Evolutionary conservation across 2,888 invertebrate species (phyloP), one percentile per base, ranked within the genome.

Genomic region (Phengaris arion): DNA sequence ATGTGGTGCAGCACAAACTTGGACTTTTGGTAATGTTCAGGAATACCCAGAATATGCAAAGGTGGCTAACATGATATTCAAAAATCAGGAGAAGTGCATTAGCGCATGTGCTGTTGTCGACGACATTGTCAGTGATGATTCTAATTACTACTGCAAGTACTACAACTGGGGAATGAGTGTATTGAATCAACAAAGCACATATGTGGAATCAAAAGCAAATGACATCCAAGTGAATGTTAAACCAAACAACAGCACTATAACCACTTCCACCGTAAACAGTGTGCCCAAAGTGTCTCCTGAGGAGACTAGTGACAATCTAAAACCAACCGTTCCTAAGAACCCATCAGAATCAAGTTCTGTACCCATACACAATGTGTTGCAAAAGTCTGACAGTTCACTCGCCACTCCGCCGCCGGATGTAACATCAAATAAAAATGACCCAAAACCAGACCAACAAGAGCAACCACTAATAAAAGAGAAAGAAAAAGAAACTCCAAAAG

Each of bases 111-210:
- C 85, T 6, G 81, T 80, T 1, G 81, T 79, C 1, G 78, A 80
- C 4, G 86, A 86, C 10, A 48, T 87, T 8, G 22, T 81, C 0
- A 85, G 84, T 77, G 82, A 82, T 9, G 87, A 90, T 15, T 84
- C 86, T 0, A 91, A 89, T 74, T 88, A 82, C 77, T 90, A 82
- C 77, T 93, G 93, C 80, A 92, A 90, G 82, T 93, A 90, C 81
- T 93, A 83, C 77, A 87, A 89, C 78, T 91, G 87, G 89, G 91
- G 91, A 13, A 79, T 80, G 15, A 85, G 85, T 45, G 77, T 85
- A 70, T 80, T 91, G 59, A 76, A 59, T 51, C 78, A 79, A 72
- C 64, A 74, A 15, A 78, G 74, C 48, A 59, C 80, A 51, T 70
- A 76, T 76, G 69, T 69, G 7, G 35, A 74, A 48, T 22, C 52